Conservation (phyloP, 2,113 vertebrate species). For the Macrotus californicus region DNA sequence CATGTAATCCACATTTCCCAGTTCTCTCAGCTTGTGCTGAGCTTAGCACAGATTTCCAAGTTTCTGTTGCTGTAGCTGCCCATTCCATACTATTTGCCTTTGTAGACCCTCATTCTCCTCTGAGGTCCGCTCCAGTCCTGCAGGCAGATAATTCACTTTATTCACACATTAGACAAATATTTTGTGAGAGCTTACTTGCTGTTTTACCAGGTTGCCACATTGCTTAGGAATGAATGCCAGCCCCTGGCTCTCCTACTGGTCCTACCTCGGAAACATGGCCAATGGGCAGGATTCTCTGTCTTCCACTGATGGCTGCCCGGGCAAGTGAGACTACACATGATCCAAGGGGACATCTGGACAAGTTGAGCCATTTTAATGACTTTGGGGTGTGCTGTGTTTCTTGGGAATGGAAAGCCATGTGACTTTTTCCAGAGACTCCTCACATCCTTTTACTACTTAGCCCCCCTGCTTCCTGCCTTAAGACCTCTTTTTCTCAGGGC, state of each 20-base stretch:
- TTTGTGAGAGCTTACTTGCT: neutral
- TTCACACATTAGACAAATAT: neutral
- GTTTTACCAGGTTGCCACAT: neutral
- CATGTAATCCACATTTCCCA: neutral
- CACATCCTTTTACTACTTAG: neutral
- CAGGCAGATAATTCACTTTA: neutral
- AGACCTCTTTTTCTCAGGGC: neutral
- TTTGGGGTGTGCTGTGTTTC: neutral
- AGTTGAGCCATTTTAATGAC: neutral
- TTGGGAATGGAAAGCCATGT: neutral
- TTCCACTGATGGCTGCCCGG: neutral
- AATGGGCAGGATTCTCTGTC: accelerated
- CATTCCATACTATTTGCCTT: neutral
- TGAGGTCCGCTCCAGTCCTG: neutral
- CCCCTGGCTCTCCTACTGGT: neutral
- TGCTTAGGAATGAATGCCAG: neutral
- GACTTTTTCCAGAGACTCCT: neutral
- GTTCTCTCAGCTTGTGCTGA: neutral
- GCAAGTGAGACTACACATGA: neutral
- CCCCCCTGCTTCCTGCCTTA: neutral
- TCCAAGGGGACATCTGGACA: neutral
- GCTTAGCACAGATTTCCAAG: neutral
- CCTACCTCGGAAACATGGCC: neutral
- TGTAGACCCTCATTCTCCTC: neutral
- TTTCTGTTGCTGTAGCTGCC: neutral